Percentiles rank a stretch among this genome's conserved stretches.
phyloP scores from a whole-genome alignment of 2,888 invertebrate genomes.

The Lasioglossum figueresi region DNA sequence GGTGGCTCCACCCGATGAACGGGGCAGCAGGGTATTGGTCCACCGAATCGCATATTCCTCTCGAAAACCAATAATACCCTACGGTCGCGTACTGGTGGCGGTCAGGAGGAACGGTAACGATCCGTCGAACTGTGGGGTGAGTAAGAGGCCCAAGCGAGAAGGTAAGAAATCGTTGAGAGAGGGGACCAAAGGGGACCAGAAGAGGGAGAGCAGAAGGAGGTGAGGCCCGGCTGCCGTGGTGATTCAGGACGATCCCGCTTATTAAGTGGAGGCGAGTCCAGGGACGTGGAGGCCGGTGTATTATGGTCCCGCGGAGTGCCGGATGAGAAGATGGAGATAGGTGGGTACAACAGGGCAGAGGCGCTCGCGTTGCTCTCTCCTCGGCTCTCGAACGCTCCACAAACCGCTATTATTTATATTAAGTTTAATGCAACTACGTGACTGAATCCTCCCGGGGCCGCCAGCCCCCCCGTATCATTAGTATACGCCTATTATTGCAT shows the following conservation, averaged over 20 bases:
- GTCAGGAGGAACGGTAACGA: conserved; percentile 66
- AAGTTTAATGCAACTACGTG: conserved; percentile 84
- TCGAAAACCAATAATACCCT: conserved; percentile 67
- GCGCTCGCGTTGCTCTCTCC: conserved; percentile 57
- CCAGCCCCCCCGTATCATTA: conserved; percentile 81
- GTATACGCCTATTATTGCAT: conserved; percentile 84
- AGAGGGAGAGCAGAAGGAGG: conserved; percentile 39
- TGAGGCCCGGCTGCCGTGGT: conserved; percentile 76
- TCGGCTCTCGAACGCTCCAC: conserved; percentile 76
- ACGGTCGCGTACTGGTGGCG: conserved; percentile 51
- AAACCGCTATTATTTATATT: conserved; percentile 84
- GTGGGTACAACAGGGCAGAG: conserved; percentile 70
- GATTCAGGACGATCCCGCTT: conserved; percentile 82
- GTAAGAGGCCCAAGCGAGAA: conserved; percentile 1
- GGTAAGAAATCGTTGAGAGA: background rate
- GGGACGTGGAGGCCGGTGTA: conserved; percentile 77
- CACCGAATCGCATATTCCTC: conserved; percentile 49
- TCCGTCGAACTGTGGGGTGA: conserved; percentile 27
- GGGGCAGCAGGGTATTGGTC: background rate
- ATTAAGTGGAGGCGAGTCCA: conserved; percentile 83
- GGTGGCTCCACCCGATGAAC: background rate
- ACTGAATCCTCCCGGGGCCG: conserved; percentile 79
- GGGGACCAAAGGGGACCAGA: background rate
- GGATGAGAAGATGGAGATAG: conserved; percentile 81
- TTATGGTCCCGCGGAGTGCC: conserved; percentile 77